Evolutionary conservation across 2,797 vertebrate genomes (phyloP), one percentile per base, ranked within the genome.

Genomic region (Eleutherodactylus coqui): DNA sequence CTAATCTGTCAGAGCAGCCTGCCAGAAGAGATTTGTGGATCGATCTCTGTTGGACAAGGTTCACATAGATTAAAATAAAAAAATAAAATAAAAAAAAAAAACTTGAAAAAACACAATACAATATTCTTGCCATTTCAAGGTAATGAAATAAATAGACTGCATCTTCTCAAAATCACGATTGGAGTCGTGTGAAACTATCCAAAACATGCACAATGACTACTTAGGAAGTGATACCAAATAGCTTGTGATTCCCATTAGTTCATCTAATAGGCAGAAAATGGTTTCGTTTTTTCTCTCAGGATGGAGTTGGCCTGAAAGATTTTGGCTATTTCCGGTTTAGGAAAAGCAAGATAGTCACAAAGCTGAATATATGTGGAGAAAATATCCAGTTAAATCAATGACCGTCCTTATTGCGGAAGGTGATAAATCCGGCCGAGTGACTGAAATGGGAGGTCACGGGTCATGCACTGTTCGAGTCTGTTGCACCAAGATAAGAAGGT

Each of bases 401-500:
- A 2, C 38, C 41, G 24, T 10, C 86, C 55, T 80, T 76, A 75
- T 84, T 29, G 78, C 32, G 51, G 4, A 47, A 49, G 64, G 67
- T 1, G 75, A 88, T 24, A 72, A 70, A 79, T 85, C 78, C 87
- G 38, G 47, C 21, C 88, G 24, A 64, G 53, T 62, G 41, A 55
- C 55, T 79, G 79, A 85, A 87, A 51, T 0, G 88, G 91, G 91
- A 91, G 90, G 91, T 93, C 93, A 88, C 49, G 77, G 90, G 91
- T 90, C 89, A 79, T 1, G 77, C 62, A 79, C 72, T 86, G 91
- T 92, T 90, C 86, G 89, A 91, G 88, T 90, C 91, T 93, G 88
- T 82, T 67, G 84, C 88, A 90, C 79, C 89, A 79, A 89, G 90
- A 93, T 93, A 94, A 93, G 90, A 91, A 84, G 88, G 92, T 17